Evolutionary conservation across 2,888 invertebrate species (phyloP).

Genomic region (Thera obeliscata): DNA sequence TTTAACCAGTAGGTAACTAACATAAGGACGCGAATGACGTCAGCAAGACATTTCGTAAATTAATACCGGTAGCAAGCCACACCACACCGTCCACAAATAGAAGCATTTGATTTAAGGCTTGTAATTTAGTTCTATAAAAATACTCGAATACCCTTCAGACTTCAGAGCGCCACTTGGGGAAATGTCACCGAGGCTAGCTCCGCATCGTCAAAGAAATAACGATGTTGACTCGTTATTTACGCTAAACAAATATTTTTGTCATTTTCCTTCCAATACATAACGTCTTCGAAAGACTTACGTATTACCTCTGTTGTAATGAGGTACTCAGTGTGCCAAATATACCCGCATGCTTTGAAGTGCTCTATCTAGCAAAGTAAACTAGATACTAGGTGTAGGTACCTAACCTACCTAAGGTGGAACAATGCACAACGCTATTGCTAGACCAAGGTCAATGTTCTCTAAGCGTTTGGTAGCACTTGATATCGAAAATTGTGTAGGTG

Average conservation of each 20-base stretch:
- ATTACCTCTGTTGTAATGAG: neutral
- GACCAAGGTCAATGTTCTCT: constrained; percentile 1
- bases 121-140: constrained; percentile 26
- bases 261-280: neutral
- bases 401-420: neutral
- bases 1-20: constrained; percentile 31
- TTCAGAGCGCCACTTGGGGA: constrained; percentile 11
- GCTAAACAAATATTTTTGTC: constrained; percentile 8
- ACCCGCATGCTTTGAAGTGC: neutral
- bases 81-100: constrained; percentile 35
- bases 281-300: too few species aligned
- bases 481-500: neutral
- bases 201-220: constrained; percentile 18
- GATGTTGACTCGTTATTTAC: constrained; percentile 10
- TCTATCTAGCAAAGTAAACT: neutral
- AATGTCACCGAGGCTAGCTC: constrained; percentile 19
- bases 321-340: neutral
- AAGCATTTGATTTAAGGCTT: constrained; percentile 36
- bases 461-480: constrained; percentile 1
- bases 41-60: constrained; percentile 41
- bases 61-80: constrained; percentile 33
- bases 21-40: constrained; percentile 43
- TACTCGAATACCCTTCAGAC: constrained; percentile 19
- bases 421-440: neutral
- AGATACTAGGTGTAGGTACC: neutral